Percentiles rank a stretch among this genome's conserved stretches.
Evolutionary conservation across 2,888 invertebrate species (phyloP).

Genomic region (Ceramica pisi): DNA sequence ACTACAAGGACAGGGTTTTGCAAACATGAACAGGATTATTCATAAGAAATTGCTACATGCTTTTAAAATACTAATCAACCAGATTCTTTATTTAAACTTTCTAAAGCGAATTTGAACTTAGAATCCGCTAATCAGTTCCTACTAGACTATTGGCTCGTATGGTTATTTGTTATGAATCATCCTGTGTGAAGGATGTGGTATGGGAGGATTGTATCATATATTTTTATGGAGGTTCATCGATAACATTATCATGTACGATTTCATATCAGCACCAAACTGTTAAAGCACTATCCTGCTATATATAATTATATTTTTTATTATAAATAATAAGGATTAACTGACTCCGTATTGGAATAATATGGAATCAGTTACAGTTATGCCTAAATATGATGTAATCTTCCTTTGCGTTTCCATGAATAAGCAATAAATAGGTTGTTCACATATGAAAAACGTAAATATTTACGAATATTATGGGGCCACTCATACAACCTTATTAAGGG

Average conservation of each 20-base stretch:
- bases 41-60: no score
- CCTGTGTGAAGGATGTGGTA: neutral
- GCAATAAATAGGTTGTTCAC: constrained; percentile 17
- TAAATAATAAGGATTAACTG: constrained; percentile 7
- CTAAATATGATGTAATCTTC: constrained; percentile 2
- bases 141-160: no score
- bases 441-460: constrained; percentile 16
- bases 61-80: no score
- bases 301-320: constrained; percentile 4
- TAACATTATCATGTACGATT: constrained; percentile 10
- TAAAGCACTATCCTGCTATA: neutral
- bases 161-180: no score
- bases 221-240: constrained; percentile 18
- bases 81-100: no score
- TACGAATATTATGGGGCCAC: constrained; percentile 7
- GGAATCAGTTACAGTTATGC: no score
- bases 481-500: constrained; percentile 5
- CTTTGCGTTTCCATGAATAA: constrained; percentile 15
- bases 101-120: no score
- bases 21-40: neutral
- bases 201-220: neutral
- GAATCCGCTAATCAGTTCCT: no score
- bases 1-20: neutral
- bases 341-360: no score
- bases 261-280: neutral